Conservation (phyloP, 2,113 vertebrate species). For the Pandion haliaetus region DNA sequence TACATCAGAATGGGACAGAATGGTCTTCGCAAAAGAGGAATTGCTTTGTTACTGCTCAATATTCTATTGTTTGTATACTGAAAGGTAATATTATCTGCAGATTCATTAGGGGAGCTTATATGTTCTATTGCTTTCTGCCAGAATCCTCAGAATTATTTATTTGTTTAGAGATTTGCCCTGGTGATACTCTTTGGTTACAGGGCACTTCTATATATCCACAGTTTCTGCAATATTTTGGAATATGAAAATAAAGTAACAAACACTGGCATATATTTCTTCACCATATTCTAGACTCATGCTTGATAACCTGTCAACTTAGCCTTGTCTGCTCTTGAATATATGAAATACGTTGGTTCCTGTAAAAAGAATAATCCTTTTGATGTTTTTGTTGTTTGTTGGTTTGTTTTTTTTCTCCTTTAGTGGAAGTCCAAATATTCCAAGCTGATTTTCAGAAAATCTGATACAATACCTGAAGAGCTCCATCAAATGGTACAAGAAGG, state of each 20-base stretch:
- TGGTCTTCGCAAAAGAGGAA: not conserved
- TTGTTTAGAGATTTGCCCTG: not conserved
- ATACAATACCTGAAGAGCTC: constrained; percentile 78
- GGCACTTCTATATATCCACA: not conserved
- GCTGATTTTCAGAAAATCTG: constrained; percentile 80
- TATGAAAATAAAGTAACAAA: not conserved
- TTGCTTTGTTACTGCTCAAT: not conserved
- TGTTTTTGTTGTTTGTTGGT: not conserved
- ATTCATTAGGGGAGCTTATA: not conserved
- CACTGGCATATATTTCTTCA: not conserved
- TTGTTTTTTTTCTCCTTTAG: constrained; percentile 63
- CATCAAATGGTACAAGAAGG: constrained; percentile 83
- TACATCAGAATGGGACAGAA: not conserved
- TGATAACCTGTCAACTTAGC: not conserved
- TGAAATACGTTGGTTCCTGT: not conserved
- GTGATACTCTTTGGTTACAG: not conserved
- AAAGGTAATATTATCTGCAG: not conserved
- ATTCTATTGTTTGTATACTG: not conserved
- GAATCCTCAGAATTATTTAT: not conserved
- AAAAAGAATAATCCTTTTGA: not conserved
- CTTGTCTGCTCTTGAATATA: not conserved
- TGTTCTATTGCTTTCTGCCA: not conserved
- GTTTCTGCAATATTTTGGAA: not conserved
- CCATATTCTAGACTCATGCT: not conserved
- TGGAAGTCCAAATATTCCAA: constrained; percentile 92